Percentiles rank a stretch among this genome's conserved stretches.
These are phyloP conservation scores for Darevskia mixta DNA, from an alignment of 2,797 vertebrate species.

Conservation along the genomic window DNA sequence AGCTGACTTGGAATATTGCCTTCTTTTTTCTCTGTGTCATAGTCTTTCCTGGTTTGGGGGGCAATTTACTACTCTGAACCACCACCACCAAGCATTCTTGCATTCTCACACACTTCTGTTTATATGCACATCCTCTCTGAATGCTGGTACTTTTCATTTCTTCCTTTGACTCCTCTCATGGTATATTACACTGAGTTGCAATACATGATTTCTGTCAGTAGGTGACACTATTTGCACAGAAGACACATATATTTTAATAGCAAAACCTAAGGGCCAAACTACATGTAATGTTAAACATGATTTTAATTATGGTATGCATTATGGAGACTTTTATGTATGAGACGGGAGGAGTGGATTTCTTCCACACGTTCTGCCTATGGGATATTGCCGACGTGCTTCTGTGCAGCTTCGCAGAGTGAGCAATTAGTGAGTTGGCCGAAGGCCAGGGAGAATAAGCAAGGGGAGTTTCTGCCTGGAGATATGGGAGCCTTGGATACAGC, in stretches of 20 bases:
- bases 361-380: not conserved
- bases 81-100: too few species aligned
- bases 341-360: not conserved
- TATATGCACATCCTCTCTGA: not conserved
- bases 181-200: not conserved
- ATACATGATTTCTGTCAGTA: not conserved
- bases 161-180: not conserved
- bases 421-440: too few species aligned
- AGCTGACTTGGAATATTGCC: too few species aligned
- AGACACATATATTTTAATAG: constrained; percentile 3
- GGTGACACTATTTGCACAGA: not conserved
- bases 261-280: not conserved
- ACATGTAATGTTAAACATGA: not conserved
- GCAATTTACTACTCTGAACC: too few species aligned
- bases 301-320: not conserved
- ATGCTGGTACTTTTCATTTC: not conserved
- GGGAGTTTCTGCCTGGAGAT: too few species aligned
- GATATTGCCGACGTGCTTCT: too few species aligned
- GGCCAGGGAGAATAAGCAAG: too few species aligned
- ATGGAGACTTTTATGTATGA: not conserved
- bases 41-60: too few species aligned
- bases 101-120: not conserved
- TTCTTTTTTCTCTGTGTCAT: too few species aligned
- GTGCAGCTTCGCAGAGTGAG: too few species aligned
- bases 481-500: too few species aligned